Evolutionary conservation across 2,888 invertebrate genomes (phyloP), one percentile per base, ranked within the genome.

Genomic region (Deilephila porcellus): DNA sequence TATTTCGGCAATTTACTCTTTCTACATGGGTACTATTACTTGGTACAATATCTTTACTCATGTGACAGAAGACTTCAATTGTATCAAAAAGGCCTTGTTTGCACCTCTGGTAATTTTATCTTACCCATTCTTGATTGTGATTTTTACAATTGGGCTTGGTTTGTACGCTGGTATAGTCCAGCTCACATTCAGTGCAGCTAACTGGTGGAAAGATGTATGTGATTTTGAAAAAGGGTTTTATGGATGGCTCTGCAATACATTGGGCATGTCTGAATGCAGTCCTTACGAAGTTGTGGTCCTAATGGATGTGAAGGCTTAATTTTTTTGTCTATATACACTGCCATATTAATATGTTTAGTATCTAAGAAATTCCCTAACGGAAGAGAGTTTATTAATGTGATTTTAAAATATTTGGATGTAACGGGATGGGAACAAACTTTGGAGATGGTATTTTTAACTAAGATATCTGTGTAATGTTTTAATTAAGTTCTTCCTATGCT

Each of bases 221-320:
- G 97, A 97, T 88, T 96, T 96, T 83, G 97, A 97, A 82, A 97
- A 97, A 88, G 97, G 97, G 0, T 97, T 97, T 90, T 97, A 96
- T 80, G 97, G 97, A 7, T 97, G 97, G 97, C 89, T 97, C 25
- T 97, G 97, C 85, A 95, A 96, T 74, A 91, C 95, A 60, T 80
- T 97, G 56, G 95, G 95, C 75, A 91, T 97, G 80, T 96, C 97
- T 20, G 96, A 97, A 82, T 97, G 97, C 84, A 96, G 97, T 80
- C 97, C 97, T 0, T 97, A 97, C 88, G 97, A 97, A 86, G 96
- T 96, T 73, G 96, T 97, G 3, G 91, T 96, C 70, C 86, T 96
- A 60, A 96, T 96, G 82, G 96, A 96, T 87, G 95, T 96, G 0
- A 95, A 94, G 78, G 89, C 91, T 60, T 82, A 80, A 52, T 85